phyloP scores from a whole-genome alignment of 2,888 invertebrate genomes.

The Papilio demoleus region DNA sequence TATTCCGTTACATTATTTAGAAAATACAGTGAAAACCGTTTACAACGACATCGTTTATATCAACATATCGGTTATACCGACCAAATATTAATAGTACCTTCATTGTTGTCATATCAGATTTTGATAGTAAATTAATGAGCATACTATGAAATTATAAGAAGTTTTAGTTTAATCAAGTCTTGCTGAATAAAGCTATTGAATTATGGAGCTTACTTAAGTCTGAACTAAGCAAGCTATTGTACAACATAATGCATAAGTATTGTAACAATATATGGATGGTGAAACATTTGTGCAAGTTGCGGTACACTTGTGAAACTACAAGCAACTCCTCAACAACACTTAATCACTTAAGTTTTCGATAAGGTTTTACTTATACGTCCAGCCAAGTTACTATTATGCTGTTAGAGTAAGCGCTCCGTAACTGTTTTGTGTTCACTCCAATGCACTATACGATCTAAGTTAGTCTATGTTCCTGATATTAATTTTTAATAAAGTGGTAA shows the following conservation, averaged over 20 bases:
- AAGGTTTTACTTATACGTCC: conserved; percentile 57
- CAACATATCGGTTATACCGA: too few relatives aligned
- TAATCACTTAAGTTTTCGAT: conserved; percentile 76
- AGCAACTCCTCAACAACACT: conserved; percentile 55
- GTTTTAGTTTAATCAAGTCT: background rate
- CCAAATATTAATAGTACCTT: too few relatives aligned
- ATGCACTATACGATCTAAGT: background rate
- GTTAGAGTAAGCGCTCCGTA: background rate
- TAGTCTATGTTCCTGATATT: background rate
- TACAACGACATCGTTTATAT: too few relatives aligned
- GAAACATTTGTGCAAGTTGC: conserved; percentile 55
- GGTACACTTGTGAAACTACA: conserved; percentile 36
- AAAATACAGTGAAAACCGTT: too few relatives aligned
- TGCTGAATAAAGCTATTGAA: background rate
- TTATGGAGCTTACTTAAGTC: background rate
- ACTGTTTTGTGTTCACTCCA: conserved; percentile 3
- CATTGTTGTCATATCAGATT: too few relatives aligned
- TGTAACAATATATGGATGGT: conserved; percentile 61
- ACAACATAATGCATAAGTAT: conserved; percentile 18
- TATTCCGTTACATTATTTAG: too few relatives aligned
- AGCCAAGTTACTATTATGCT: conserved; percentile 21
- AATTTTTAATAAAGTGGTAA: background rate
- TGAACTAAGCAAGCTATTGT: background rate
- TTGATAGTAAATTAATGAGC: too few relatives aligned
- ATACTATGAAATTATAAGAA: too few relatives aligned